A percentile compares a stretch with the other conserved stretches of the same genome.
phyloP scores from a whole-genome alignment of 2,797 vertebrate species.

The Diplodus puntazzo region DNA sequence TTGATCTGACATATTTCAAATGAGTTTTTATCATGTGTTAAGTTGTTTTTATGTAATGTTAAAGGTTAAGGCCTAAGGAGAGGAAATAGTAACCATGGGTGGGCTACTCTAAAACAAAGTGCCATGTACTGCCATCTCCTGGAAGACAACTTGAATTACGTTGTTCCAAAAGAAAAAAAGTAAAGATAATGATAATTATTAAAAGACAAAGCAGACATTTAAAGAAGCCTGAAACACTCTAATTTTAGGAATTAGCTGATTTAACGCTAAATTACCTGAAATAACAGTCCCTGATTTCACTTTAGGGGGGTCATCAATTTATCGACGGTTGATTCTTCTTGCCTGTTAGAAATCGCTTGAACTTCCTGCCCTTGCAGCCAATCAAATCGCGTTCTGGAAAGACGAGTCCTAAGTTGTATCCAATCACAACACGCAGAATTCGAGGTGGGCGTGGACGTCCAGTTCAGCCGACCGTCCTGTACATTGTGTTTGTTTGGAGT shows the following conservation, averaged over 20 bases:
- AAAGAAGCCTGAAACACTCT: rapidly evolving
- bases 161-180: slow-evolving; percentile 10
- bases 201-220: background rate
- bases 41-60: background rate
- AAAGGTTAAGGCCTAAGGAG: background rate
- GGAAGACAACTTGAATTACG: slow-evolving; percentile 32
- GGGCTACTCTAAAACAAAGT: background rate
- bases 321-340: slow-evolving; percentile 40
- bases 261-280: background rate
- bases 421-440: slow-evolving; percentile 62
- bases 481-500: slow-evolving; percentile 45
- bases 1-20: background rate
- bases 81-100: background rate
- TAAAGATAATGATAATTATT: slow-evolving; percentile 9
- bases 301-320: rapidly evolving
- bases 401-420: background rate
- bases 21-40: background rate
- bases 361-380: slow-evolving; percentile 59
- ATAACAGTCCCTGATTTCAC: background rate
- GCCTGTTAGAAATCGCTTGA: slow-evolving; percentile 9
- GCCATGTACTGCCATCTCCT: slow-evolving; percentile 64
- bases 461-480: slow-evolving; percentile 29
- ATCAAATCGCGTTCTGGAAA: slow-evolving; percentile 40
- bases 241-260: rapidly evolving
- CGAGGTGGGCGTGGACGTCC: slow-evolving; percentile 50